Base-by-base conservation (phyloP, 2,888 invertebrate genomes). In the Eudemis profundana region DNA sequence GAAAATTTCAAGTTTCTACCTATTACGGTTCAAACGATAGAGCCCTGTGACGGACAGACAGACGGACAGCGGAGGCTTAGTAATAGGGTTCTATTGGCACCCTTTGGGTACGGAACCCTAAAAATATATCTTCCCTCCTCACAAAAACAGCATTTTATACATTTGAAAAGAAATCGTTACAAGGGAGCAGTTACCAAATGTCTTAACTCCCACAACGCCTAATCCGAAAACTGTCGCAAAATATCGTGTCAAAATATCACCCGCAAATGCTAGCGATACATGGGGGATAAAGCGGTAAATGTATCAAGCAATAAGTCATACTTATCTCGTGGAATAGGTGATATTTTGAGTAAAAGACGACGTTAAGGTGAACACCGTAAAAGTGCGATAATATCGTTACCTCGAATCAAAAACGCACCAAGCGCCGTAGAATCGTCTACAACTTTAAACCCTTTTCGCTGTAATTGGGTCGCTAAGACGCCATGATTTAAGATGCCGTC, bases 401-500 rank as follows among this genome's bases (percentile, higher is more conserved):
- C 27, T 40, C 15, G 29, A 42, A 12, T 42, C 12, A 15, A 17
- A 56, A 44, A 44, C 42, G 56, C 10, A 15, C 3, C 10, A 56
- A 56, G 17, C 29, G 23, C 42, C 15, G 3, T 44, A 2, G n/a
- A 15, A 0, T 42, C n/a, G 5, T 17, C 27, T 29, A 56, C 17
- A 44, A 1, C 15, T 12, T 27, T 44, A 19, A 12, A 4, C 1
- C 56, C 17, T 44, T 56, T 42, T 40, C 12, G 5, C 17, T 27
- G 12, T 44, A 17, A 42, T 12, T 3, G 4, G 17, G 40, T 27
- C 33, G 40, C 33, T 51, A 64, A 65, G 75, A 67, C 69, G 68
- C 56, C 61, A 72, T 85, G 86, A 86, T 86, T 85, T 83, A 86
- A 78, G 71, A 73, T 73, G 75, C 78, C 79, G 72, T 75, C 75